phyloP scores from a whole-genome alignment of 2,113 vertebrate genomes.

The Nematolebias whitei region DNA sequence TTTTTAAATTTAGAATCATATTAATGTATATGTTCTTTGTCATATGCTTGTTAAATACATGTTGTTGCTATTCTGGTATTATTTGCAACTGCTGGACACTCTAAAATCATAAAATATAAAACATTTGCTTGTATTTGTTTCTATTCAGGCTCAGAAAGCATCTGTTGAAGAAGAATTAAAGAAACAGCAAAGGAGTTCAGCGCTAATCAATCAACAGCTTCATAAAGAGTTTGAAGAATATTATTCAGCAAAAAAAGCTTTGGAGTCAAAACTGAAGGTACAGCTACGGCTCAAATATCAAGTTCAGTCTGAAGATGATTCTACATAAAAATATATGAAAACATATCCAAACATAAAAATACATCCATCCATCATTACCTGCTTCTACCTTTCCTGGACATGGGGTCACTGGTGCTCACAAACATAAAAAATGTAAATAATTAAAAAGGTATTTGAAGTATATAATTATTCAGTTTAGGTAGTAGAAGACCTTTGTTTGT shows the following conservation, averaged over 20 bases:
- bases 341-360: too few species aligned
- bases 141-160: conserved; percentile 54
- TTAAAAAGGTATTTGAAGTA: neutral
- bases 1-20: too few species aligned
- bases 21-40: too few species aligned
- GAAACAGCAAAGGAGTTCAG: conserved; percentile 30
- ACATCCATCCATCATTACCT: too few species aligned
- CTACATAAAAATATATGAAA: neutral
- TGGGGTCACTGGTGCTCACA: too few species aligned
- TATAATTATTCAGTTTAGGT: neutral
- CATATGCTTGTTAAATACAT: too few species aligned
- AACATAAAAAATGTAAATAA: too few species aligned
- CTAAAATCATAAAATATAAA: conserved; percentile 9
- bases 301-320: neutral
- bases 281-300: conserved; percentile 20
- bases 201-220: conserved; percentile 55
- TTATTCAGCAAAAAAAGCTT: conserved; percentile 28
- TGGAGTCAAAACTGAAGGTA: conserved; percentile 63
- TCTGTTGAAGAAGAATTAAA: conserved; percentile 32
- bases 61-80: neutral
- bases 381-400: too few species aligned
- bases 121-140: conserved; percentile 22
- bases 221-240: conserved; percentile 54
- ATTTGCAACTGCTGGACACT: neutral
- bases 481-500: neutral